Base-by-base conservation (phyloP, 2,113 vertebrate genomes). In the Hydrochoerus hydrochaeris region DNA sequence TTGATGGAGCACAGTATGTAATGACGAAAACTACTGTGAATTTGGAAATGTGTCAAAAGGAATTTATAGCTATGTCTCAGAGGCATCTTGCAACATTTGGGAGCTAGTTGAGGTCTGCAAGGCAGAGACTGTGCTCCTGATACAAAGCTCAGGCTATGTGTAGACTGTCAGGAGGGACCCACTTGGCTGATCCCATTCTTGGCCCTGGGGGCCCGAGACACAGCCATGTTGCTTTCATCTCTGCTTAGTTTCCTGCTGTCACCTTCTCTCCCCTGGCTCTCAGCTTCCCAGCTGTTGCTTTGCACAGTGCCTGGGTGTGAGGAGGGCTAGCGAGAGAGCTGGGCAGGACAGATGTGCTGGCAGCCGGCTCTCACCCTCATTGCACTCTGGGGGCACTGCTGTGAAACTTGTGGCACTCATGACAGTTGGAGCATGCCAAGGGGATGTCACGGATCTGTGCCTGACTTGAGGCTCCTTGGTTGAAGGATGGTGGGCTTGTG, bases 311-410 rank as follows among this genome's bases (percentile, higher is more conserved):
- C 75, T 77, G 81, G 80, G 57, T 26, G 22, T 26, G 63, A 93
- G 46, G 80, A 60, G 84, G 83, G 44, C 52, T 67, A 87, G 94
- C 1, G 46, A 60, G 62, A 38, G 82, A 88, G 81, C 81, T 63
- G 75, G 73, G 71, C 60, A 52, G 96, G 95, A 69, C 73, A 85
- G 84, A 17, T 16, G 62, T 94, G 89, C 58, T 85, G 90, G 90
- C 96, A 95, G 93, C 65, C 62, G 80, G 62, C 65, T 84, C 60
- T 10, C 80, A 88, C 26, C 41, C 49, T 94, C 24, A 3, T 22
- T 41, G 2, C 30, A 12, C 52, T 87, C 60, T 63, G 80, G 41
- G 90, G 95, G n/a, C 38, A 1, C 14, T 41, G 16, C 88, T 75
- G 87, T 75, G 84, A 87, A 67, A 86, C 80, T 41, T 19, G 94